These are phyloP conservation scores for Diplosoma virens DNA, from an alignment of 23 tunicate species.

Conservation along the genomic window DNA sequence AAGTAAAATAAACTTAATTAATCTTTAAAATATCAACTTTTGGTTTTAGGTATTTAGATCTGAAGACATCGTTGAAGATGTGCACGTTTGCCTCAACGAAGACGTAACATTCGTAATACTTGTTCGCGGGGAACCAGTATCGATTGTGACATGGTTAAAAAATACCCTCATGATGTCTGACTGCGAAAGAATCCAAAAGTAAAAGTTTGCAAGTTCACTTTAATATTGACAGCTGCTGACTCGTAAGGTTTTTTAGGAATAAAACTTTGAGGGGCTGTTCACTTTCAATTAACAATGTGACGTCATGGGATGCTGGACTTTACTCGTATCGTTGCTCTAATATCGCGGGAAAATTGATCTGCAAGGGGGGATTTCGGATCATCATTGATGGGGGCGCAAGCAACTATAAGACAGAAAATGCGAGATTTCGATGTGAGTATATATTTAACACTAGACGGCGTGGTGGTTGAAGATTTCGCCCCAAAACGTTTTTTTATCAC, in stretches of 20 bases:
- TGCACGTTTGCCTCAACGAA: background rate
- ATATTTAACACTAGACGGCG: too few relatives aligned
- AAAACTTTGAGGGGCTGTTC: background rate
- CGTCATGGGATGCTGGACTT: constrained; percentile 29
- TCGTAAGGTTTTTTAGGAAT: background rate
- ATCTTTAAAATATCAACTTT: background rate
- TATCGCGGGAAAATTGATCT: constrained; percentile 18
- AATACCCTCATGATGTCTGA: constrained; percentile 11
- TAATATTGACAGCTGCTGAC: too few relatives aligned
- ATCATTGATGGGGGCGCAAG: too few relatives aligned
- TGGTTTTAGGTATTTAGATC: background rate
- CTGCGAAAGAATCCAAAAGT: too few relatives aligned
- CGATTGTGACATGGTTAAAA: constrained; percentile 24
- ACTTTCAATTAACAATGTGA: background rate
- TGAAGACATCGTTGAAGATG: constrained; percentile 45
- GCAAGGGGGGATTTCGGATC: constrained; percentile 48
- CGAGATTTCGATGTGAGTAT: background rate
- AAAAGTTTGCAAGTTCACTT: too few relatives aligned
- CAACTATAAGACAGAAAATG: too few relatives aligned
- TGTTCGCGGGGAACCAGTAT: constrained; percentile 30
- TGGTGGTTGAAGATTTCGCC: too few relatives aligned
- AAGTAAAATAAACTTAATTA: background rate
- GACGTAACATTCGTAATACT: constrained; percentile 25
- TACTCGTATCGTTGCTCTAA: constrained; percentile 26
- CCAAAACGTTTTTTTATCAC: too few relatives aligned